phyloP scores from a whole-genome alignment of 2,113 vertebrate species.

The Cardinalis cardinalis region DNA sequence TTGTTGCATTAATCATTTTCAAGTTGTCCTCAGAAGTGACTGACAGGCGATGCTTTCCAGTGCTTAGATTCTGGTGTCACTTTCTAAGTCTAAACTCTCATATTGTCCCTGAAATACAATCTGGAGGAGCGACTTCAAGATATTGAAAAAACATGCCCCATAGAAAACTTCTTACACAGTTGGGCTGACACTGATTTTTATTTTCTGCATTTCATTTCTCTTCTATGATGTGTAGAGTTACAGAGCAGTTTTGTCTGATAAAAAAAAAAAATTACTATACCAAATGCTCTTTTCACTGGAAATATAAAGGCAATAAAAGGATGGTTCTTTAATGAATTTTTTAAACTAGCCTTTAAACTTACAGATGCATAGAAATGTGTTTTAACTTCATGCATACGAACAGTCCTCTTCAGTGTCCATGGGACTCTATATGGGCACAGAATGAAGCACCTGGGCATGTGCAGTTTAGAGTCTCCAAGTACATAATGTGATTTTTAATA shows the following conservation, averaged over 20 bases:
- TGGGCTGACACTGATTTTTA: background rate
- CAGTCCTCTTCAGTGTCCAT: background rate
- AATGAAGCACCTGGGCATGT: background rate
- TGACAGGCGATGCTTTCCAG: background rate
- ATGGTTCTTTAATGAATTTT: background rate
- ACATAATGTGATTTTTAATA: background rate
- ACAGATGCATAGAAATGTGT: background rate
- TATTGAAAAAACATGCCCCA: background rate
- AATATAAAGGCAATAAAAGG: background rate
- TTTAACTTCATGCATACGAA: background rate
- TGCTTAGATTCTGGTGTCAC: background rate
- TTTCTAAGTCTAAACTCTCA: background rate
- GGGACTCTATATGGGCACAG: background rate
- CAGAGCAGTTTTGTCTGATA: background rate
- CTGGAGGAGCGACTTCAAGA: background rate
- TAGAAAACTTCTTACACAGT: background rate
- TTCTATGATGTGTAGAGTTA: background rate
- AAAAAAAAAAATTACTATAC: background rate
- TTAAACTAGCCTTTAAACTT: background rate
- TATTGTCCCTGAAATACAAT: background rate
- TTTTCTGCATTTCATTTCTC: background rate
- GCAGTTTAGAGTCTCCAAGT: background rate
- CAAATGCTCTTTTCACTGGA: background rate
- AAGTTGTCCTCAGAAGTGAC: background rate
- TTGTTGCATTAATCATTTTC: background rate